Evolutionary conservation across 2,888 invertebrate genomes (phyloP).

Genomic region (Dastarcus helophoroides): DNA sequence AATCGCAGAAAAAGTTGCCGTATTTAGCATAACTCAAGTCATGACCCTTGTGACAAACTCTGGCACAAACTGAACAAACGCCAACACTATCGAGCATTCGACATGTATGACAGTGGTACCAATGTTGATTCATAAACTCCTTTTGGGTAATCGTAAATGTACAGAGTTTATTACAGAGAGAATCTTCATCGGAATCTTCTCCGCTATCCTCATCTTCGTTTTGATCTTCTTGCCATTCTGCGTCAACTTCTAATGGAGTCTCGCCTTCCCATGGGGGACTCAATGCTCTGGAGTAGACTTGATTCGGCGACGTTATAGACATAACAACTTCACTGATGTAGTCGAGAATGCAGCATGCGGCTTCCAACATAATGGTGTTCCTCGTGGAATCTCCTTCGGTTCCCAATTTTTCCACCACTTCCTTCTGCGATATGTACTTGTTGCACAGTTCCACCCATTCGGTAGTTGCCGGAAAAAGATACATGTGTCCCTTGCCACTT

Average conservation of each 20-base stretch:
- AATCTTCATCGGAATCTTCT: conserved; percentile 91
- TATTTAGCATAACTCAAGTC: conserved; percentile 96
- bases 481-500: conserved; percentile 65
- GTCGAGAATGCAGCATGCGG: conserved; percentile 72
- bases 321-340: conserved; percentile 70
- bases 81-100: conserved; percentile 98
- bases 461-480: conserved; percentile 67
- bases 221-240: conserved; percentile 78
- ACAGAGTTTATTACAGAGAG: conserved; percentile 82
- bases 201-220: conserved; percentile 89
- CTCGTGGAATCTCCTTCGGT: conserved; percentile 38
- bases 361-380: conserved; percentile 49
- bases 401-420: conserved; percentile 44
- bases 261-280: conserved; percentile 75
- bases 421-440: conserved; percentile 45
- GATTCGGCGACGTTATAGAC: conserved; percentile 17
- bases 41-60: conserved; percentile 93
- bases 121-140: conserved; percentile 96
- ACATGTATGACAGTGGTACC: conserved; percentile 99
- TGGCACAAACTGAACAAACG: conserved; percentile 93
- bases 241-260: conserved; percentile 60
- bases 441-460: conserved; percentile 71
- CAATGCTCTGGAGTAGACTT: conserved; percentile 36
- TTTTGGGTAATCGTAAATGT: conserved; percentile 88
- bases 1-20: conserved; percentile 99